phyloP scores from a whole-genome alignment of 2,797 vertebrate genomes.

The Diglossa cyanea region DNA sequence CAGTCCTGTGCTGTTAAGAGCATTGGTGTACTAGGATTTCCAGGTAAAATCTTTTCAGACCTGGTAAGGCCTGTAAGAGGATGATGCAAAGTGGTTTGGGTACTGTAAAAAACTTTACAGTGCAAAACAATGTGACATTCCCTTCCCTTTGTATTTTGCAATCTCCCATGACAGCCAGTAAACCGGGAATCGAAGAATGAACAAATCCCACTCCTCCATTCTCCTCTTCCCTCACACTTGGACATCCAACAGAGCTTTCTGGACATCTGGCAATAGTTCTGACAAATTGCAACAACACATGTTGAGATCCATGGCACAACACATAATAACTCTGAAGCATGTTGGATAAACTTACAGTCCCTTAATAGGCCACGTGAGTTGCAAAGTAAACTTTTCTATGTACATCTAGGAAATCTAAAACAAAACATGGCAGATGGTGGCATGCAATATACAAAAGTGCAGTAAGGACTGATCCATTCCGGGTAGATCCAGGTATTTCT shows the following conservation, averaged over 20 bases:
- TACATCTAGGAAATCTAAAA: neutral
- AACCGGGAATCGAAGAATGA: neutral
- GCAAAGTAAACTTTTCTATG: neutral
- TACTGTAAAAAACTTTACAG: neutral
- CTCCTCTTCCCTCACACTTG: neutral
- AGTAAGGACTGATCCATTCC: neutral
- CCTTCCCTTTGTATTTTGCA: neutral
- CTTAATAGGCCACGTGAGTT: neutral
- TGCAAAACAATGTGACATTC: neutral
- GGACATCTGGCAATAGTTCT: conserved; percentile 18
- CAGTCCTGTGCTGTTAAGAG: neutral
- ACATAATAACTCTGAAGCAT: neutral
- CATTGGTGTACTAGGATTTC: neutral
- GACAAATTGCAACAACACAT: neutral
- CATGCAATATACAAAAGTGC: neutral
- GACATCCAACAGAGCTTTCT: neutral
- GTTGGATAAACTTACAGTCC: neutral
- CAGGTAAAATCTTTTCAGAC: conserved; percentile 11
- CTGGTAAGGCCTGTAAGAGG: neutral
- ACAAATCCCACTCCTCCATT: neutral
- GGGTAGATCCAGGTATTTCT: neutral
- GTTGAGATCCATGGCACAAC: neutral
- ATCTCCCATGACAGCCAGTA: neutral
- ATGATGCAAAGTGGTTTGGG: neutral
- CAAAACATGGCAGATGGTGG: neutral